Base-by-base conservation (phyloP, 2,113 vertebrate genomes). In the Oryzias woworae region DNA sequence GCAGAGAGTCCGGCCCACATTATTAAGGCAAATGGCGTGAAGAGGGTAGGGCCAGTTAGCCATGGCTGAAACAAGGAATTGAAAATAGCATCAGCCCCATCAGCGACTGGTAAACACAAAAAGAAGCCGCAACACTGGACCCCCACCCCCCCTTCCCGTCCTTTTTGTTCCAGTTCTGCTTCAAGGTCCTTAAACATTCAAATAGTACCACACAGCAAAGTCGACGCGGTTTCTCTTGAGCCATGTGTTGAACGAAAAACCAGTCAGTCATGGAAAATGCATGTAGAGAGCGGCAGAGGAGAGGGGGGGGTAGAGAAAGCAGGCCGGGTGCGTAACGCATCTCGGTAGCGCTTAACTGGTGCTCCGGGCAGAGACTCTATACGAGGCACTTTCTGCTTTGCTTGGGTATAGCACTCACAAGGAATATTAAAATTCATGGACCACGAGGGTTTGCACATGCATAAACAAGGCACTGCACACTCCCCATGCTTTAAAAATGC, bases 1-100 rank as follows among this genome's bases (percentile, higher is more conserved):
- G 74, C 76, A 14, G 82, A 87, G 87, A 85, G 78, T 80, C 80
- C 85, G 3, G 85, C 81, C 78, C 84, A 76, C 75, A 66, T 90
- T 89, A 87, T 89, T 88, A 86, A 81, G 82, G 85, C 83, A 87
- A 90, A 90, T 91, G 78, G 87, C 78, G 74, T 69, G 77, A 79
- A 73, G 67, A 56, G 84, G 81, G 83, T 65, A 60, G 80, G 77
- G 78, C 72, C 78, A 76, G 84, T 88, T 90, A 88, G 86, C 80
- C 77, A 73, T 58, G 80, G 78, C 87, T 76, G 81, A 79, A 83
- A 76, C 77, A 66, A 60, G 67, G 81, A 89, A 87, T 85, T 87
- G 87, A 88, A 90, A 90, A 89, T 85, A 86, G 85, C 88, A 88
- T 78, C 75, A 60, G 87, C 73, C 77, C 57, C 86, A 88, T 44